phyloP scores from a whole-genome alignment of 2,888 invertebrate genomes.

The Chrysina gloriosa region DNA sequence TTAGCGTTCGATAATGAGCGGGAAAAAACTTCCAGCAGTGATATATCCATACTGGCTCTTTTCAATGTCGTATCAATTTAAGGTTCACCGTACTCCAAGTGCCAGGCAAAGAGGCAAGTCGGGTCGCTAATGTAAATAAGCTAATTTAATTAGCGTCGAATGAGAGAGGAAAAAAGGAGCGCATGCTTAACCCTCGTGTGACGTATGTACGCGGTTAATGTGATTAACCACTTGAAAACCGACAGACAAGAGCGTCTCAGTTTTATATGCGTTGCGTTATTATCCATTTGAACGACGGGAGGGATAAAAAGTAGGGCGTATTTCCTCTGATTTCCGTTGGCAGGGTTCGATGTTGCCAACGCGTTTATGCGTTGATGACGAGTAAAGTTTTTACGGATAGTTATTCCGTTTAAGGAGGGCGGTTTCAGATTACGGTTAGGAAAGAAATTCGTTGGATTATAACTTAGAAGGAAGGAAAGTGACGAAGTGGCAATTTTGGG shows the following conservation, averaged over 20 bases:
- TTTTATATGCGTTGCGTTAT: neutral
- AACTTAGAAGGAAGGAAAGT: too few species aligned
- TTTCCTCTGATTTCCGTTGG: too few species aligned
- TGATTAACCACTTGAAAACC: neutral
- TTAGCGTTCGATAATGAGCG: neutral
- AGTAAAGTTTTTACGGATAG: too few species aligned
- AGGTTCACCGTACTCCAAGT: neutral
- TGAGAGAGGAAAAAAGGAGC: neutral
- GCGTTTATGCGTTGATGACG: too few species aligned
- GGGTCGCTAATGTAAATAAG: neutral
- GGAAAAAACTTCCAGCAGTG: neutral
- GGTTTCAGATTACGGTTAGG: too few species aligned
- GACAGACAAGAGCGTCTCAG: neutral
- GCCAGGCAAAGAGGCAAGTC: too few species aligned
- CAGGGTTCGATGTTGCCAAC: too few species aligned
- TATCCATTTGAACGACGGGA: neutral
- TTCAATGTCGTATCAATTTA: conserved; percentile 7
- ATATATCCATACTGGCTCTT: too few species aligned
- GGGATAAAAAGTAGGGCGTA: too few species aligned
- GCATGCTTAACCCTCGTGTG: neutral
- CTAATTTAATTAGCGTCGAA: neutral
- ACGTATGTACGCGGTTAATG: neutral
- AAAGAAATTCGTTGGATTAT: too few species aligned
- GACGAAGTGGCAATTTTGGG: too few species aligned
- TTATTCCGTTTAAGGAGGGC: too few species aligned